phyloP scores from a whole-genome alignment of 2,113 vertebrate genomes.

The Dicentrarchus labrax region DNA sequence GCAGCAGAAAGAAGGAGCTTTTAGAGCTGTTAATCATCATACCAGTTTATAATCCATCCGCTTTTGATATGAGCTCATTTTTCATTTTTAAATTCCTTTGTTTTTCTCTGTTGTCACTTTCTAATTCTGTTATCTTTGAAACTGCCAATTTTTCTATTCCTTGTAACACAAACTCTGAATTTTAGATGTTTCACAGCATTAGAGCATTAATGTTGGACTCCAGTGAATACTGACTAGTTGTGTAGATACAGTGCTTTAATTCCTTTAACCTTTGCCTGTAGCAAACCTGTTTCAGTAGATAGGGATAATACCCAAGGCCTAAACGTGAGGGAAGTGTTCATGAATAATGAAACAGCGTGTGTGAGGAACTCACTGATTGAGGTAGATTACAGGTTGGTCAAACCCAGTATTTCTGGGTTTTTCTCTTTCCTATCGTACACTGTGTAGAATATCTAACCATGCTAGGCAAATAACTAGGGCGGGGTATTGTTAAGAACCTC shows the following conservation, averaged over 20 bases:
- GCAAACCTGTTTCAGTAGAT: not conserved
- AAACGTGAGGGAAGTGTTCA: conserved; percentile 6
- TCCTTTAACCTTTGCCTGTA: not conserved
- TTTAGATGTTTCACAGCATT: not conserved
- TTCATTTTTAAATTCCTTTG: not conserved
- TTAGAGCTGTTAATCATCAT: conserved; percentile 64
- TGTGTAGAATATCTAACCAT: not conserved
- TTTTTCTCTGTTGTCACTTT: conserved; percentile 1
- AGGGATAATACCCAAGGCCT: not conserved
- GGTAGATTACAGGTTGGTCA: not conserved
- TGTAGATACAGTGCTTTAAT: not conserved
- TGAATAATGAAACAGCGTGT: conserved; percentile 35
- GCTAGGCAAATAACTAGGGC: not conserved
- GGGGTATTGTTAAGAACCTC: too few relatives aligned
- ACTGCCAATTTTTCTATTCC: not conserved
- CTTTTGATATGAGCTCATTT: not conserved
- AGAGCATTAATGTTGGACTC: not conserved
- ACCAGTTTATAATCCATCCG: conserved; percentile 41
- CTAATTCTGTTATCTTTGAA: too few relatives aligned
- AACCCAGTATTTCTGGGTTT: not conserved
- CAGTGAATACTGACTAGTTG: not conserved
- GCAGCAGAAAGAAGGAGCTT: conserved; percentile 41
- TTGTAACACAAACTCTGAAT: not conserved
- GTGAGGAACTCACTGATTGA: not conserved
- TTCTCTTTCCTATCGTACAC: not conserved